Conservation (phyloP, 2,888 invertebrate genomes). For the Odiellus spinosus region DNA sequence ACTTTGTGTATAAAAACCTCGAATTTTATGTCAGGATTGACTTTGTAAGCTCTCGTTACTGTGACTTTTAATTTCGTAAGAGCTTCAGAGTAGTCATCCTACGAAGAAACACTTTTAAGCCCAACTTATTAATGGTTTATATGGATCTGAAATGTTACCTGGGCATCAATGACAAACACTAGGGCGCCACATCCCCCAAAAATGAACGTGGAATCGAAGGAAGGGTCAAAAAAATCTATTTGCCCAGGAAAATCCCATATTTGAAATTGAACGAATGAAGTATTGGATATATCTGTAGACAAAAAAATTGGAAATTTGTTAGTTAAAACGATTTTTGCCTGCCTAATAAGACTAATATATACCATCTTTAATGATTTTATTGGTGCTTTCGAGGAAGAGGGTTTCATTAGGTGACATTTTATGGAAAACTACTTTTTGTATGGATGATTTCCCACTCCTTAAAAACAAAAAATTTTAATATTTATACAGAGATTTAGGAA, state of each 20-base stretch:
- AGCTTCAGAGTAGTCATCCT: constrained; percentile 96
- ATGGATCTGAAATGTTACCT: constrained; percentile 14
- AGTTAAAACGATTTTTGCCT: not conserved
- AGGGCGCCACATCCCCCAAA: constrained; percentile 94
- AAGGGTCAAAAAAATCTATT: constrained; percentile 91
- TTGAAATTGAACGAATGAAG: constrained; percentile 97
- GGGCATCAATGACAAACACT: constrained; percentile 95
- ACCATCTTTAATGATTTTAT: constrained; percentile 89
- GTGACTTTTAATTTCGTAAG: constrained; percentile 79
- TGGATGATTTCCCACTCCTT: constrained; percentile 97
- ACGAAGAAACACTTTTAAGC: constrained; percentile 24
- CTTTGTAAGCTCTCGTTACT: constrained; percentile 84
- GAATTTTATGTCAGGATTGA: constrained; percentile 90
- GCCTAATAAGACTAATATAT: constrained; percentile 12
- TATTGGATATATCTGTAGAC: constrained; percentile 69
- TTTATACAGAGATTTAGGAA: constrained; percentile 2
- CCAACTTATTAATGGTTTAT: not conserved
- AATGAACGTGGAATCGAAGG: constrained; percentile 88
- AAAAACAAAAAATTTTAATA: constrained; percentile 26
- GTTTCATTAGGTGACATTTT: constrained; percentile 99
- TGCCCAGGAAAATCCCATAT: constrained; percentile 99
- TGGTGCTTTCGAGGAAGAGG: constrained; percentile 91
- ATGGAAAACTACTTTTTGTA: constrained; percentile 99
- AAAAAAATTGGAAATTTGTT: not conserved
- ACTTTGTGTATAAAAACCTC: constrained; percentile 98